Percentiles rank a stretch among this genome's conserved stretches.
phyloP scores from a whole-genome alignment of 2,888 invertebrate genomes.

The Gari tellinella region DNA sequence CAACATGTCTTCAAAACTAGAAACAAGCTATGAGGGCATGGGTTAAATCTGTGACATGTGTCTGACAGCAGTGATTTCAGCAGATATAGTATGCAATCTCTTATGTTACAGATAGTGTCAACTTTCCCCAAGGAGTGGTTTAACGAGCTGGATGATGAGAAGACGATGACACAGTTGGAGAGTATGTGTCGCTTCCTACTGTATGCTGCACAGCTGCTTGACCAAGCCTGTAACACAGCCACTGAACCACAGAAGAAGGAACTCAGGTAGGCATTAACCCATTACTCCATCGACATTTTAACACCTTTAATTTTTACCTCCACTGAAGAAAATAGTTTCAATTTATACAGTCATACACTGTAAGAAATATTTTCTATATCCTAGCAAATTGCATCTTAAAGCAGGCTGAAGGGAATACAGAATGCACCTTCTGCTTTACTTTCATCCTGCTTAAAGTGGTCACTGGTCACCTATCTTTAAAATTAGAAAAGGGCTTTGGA shows the following conservation, averaged over 20 bases:
- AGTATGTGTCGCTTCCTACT: slow-evolving; percentile 79
- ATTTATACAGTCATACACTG: too few relatives aligned
- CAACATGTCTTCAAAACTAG: too few relatives aligned
- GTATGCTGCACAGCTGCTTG: slow-evolving; percentile 71
- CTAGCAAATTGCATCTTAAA: too few relatives aligned
- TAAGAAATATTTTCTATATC: too few relatives aligned
- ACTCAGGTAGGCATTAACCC: slow-evolving; percentile 64
- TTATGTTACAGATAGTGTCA: slow-evolving; percentile 75
- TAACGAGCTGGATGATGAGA: slow-evolving; percentile 73
- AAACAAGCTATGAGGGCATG: too few relatives aligned
- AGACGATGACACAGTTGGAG: slow-evolving; percentile 81
- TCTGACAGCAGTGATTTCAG: background rate
- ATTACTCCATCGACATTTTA: background rate
- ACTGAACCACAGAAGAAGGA: slow-evolving; percentile 70
- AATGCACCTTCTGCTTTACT: too few relatives aligned
- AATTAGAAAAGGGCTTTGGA: too few relatives aligned
- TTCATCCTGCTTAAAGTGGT: too few relatives aligned
- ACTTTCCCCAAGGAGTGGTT: slow-evolving; percentile 83
- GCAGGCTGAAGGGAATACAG: too few relatives aligned
- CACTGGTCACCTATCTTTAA: too few relatives aligned
- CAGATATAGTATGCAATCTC: background rate
- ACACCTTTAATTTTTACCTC: too few relatives aligned
- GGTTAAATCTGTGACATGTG: background rate
- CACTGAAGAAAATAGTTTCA: too few relatives aligned
- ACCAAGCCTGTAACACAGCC: slow-evolving; percentile 64